Conservation (phyloP, 2,797 vertebrate genomes). For the Myripristis jacobus region DNA sequence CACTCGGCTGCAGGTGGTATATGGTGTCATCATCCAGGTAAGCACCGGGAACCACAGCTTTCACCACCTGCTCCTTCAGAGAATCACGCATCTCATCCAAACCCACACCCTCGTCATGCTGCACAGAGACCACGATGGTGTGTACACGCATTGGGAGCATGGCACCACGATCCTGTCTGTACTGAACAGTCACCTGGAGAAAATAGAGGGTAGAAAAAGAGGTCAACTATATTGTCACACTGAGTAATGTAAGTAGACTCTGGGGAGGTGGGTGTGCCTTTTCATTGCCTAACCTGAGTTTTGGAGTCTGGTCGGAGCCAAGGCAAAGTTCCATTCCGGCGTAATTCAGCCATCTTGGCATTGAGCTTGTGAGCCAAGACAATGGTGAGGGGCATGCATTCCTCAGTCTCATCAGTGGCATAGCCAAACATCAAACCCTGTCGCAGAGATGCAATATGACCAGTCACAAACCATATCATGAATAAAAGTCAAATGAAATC, state of each 20-base stretch:
- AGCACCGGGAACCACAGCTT: conserved; percentile 88
- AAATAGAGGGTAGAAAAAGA: background rate
- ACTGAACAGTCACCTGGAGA: conserved; percentile 93
- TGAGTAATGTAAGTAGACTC: no score
- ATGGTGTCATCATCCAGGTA: conserved; percentile 93
- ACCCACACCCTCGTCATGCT: conserved; percentile 89
- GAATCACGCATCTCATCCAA: conserved; percentile 92
- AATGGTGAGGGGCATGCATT: conserved; percentile 96
- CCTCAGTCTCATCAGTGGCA: conserved; percentile 95
- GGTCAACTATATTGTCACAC: background rate
- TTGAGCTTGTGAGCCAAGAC: conserved; percentile 95
- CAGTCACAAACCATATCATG: conserved; percentile 1
- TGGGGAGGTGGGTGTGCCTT: background rate
- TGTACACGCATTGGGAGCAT: conserved; percentile 93
- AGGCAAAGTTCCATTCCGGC: conserved; percentile 87
- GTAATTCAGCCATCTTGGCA: conserved; percentile 93
- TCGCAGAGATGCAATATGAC: background rate
- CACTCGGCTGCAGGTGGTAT: conserved; percentile 95
- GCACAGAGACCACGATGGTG: conserved; percentile 95
- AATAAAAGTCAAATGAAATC: background rate
- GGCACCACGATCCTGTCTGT: conserved; percentile 92
- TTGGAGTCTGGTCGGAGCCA: conserved; percentile 97
- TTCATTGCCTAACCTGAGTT: conserved; percentile 87
- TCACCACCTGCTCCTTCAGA: conserved; percentile 93
- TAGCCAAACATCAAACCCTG: conserved; percentile 98